Conservation (phyloP, 2,888 invertebrate species). For the Microctonus aethiopoides region DNA sequence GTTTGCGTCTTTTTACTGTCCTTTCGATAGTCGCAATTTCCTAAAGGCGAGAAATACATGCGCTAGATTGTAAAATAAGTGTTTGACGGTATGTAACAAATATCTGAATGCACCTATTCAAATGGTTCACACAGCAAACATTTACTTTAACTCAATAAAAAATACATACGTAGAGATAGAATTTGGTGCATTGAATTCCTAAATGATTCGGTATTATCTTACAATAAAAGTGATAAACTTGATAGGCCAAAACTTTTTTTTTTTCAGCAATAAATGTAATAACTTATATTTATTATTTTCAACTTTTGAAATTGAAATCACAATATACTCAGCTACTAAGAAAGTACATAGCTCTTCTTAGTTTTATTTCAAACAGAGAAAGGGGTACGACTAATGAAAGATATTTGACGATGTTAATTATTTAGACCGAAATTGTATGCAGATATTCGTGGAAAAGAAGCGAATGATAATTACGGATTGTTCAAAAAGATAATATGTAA, state of each 20-base stretch:
- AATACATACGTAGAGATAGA: not conserved
- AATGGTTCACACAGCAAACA: slow-evolving; percentile 49
- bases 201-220: not conserved
- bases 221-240: slow-evolving; percentile 32
- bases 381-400: slow-evolving; percentile 65
- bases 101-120: not conserved
- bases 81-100: not conserved
- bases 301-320: slow-evolving; percentile 51
- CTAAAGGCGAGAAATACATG: not conserved
- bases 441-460: slow-evolving; percentile 19
- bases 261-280: slow-evolving; percentile 14
- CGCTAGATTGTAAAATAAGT: not conserved
- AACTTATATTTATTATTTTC: slow-evolving; percentile 20
- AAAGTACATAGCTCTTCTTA: slow-evolving; percentile 65
- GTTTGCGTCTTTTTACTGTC: slow-evolving; percentile 46
- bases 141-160: slow-evolving; percentile 47
- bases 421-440: slow-evolving; percentile 24
- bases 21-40: not conserved
- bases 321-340: slow-evolving; percentile 65
- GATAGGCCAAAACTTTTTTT: slow-evolving; percentile 15
- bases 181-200: not conserved
- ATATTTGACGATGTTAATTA: slow-evolving; percentile 44
- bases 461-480: not conserved
- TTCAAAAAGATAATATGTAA: slow-evolving; percentile 1
- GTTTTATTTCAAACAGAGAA: slow-evolving; percentile 68